These are phyloP conservation scores for Odontocerum albicorne DNA, from an alignment of 2,888 invertebrate species.

Conservation along the genomic window DNA sequence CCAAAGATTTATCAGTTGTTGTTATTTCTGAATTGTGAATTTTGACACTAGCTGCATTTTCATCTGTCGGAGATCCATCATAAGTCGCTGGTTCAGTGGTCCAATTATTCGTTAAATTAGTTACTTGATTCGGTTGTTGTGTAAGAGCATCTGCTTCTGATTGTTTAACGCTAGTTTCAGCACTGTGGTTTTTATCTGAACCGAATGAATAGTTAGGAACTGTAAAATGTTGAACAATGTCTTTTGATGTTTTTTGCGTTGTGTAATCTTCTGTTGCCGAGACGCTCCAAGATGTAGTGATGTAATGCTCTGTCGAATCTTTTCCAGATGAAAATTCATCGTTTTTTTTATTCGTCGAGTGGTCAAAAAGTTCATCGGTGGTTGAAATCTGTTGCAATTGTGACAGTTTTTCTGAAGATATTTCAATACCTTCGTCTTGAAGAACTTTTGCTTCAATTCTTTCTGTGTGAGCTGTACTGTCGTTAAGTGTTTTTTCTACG, in stretches of 20 bases:
- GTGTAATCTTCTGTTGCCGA: constrained; percentile 18
- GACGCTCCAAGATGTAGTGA: constrained; percentile 6
- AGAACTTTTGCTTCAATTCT: too few species aligned
- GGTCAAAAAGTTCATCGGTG: constrained; percentile 3
- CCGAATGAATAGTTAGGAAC: background rate
- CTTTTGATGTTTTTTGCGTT: constrained; percentile 12
- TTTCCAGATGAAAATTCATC: constrained; percentile 27
- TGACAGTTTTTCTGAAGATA: background rate
- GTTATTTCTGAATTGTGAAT: constrained; percentile 5
- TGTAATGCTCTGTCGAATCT: constrained; percentile 14
- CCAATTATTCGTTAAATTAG: background rate
- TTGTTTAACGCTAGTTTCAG: background rate
- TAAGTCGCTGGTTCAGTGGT: background rate
- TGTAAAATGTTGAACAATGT: constrained; percentile 10
- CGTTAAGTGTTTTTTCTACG: too few species aligned
- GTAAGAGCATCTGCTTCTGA: constrained; percentile 1
- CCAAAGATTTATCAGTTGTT: constrained; percentile 4
- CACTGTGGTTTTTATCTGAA: background rate
- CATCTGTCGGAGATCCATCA: background rate
- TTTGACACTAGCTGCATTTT: background rate
- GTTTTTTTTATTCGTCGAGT: constrained; percentile 18
- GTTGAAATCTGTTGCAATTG: constrained; percentile 4
- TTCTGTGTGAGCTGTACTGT: too few species aligned
- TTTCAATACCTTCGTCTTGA: background rate
- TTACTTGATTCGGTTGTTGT: background rate